phyloP scores from a whole-genome alignment of 2,113 vertebrate species.

The Haemorhous mexicanus region DNA sequence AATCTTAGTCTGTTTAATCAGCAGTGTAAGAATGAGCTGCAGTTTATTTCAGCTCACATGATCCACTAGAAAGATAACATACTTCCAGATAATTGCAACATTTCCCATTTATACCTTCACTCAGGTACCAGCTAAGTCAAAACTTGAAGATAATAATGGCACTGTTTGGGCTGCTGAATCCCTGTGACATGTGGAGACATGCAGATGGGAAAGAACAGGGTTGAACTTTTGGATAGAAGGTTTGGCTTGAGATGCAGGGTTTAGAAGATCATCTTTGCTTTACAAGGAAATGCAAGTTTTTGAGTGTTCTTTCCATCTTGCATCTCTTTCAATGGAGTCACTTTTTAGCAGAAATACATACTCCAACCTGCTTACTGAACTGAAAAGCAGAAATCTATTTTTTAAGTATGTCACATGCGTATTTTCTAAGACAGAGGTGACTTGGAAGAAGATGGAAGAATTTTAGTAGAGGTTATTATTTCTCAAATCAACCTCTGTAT shows the following conservation, averaged over 20 bases:
- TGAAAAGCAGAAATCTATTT: neutral
- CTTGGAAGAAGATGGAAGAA: neutral
- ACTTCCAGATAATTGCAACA: neutral
- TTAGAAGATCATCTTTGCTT: neutral
- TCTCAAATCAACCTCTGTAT: neutral
- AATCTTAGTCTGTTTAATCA: neutral
- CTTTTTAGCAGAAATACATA: neutral
- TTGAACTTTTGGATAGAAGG: neutral
- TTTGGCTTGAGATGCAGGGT: neutral
- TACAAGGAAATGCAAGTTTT: neutral
- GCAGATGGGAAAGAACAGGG: neutral
- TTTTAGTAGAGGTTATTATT: neutral
- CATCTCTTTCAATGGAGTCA: neutral
- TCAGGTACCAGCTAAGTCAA: slow-evolving; percentile 11
- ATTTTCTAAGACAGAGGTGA: neutral
- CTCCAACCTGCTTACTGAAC: neutral
- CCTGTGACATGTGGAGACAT: neutral
- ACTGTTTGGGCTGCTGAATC: neutral
- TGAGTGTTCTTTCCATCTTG: neutral
- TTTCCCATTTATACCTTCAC: neutral
- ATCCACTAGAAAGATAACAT: neutral
- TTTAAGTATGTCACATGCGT: neutral
- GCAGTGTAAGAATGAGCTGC: neutral
- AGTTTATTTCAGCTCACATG: neutral
- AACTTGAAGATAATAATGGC: slow-evolving; percentile 4